Evolutionary conservation across 2,797 vertebrate genomes (phyloP).

Genomic region (Esox lucius): DNA sequence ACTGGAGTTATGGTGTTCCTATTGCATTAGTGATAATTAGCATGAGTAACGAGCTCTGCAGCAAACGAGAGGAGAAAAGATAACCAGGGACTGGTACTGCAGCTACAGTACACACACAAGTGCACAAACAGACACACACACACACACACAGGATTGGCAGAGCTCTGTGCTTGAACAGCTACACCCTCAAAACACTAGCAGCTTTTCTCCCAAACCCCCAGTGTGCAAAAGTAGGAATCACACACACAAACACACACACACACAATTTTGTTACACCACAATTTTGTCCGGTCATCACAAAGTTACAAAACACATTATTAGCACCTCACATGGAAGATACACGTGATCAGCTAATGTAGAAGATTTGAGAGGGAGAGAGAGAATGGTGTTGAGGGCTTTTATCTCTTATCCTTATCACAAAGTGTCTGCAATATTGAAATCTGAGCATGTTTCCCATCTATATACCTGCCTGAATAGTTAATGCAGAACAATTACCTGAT

Average conservation of each 20-base stretch:
- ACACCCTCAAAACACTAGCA: no score
- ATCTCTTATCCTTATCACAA: background rate
- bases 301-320: background rate
- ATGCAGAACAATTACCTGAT: background rate
- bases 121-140: background rate
- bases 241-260: conserved; percentile 2
- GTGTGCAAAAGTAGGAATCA: background rate
- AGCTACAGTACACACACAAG: background rate
- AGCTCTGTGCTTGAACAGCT: background rate
- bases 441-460: background rate
- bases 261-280: background rate
- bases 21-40: background rate
- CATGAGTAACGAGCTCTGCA: conserved; percentile 1
- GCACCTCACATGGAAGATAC: background rate
- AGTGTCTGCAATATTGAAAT: background rate
- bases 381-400: background rate
- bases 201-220: background rate
- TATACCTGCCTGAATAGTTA: background rate
- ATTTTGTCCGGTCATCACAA: background rate
- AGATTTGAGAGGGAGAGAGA: background rate
- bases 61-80: background rate
- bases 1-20: background rate
- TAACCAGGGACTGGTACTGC: background rate
- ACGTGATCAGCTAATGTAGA: background rate
- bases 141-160: background rate